These are phyloP conservation scores for Synanthedon vespiformis DNA, from an alignment of 2,888 invertebrate species.

Conservation along the genomic window DNA sequence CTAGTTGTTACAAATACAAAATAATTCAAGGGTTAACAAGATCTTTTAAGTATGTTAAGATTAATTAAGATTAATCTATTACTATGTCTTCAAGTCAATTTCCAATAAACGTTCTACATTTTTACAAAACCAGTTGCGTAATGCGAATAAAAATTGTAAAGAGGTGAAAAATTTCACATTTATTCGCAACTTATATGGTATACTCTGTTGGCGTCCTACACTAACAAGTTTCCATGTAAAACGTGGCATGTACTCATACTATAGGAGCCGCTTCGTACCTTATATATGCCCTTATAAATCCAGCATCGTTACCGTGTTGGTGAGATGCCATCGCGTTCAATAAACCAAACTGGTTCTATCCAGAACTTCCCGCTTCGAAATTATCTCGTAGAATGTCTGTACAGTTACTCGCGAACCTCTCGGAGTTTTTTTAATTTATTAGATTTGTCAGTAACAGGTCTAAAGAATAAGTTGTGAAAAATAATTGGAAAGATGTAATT, in stretches of 20 bases:
- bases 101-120: not conserved
- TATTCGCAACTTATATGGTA: not conserved
- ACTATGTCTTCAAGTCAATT: no score
- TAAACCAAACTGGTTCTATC: constrained; percentile 51
- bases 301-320: constrained; percentile 33
- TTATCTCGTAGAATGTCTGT: constrained; percentile 54
- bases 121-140: constrained; percentile 23
- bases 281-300: constrained; percentile 45
- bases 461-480: not conserved
- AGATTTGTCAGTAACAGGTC: not conserved
- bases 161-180: constrained; percentile 36
- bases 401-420: constrained; percentile 39
- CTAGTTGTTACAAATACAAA: no score
- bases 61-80: no score
- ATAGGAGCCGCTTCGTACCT: constrained; percentile 7
- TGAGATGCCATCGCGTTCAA: constrained; percentile 47
- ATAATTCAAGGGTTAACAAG: no score
- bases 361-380: constrained; percentile 52
- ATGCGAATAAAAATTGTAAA: constrained; percentile 33
- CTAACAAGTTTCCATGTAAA: constrained; percentile 33
- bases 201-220: constrained; percentile 5
- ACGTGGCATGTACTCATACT: constrained; percentile 8
- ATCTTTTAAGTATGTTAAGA: no score
- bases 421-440: constrained; percentile 8
- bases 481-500: no score